A percentile compares a stretch with the other conserved stretches of the same genome.
Conservation (phyloP, 2,888 invertebrate species). For the Xestia rhomboidea region DNA sequence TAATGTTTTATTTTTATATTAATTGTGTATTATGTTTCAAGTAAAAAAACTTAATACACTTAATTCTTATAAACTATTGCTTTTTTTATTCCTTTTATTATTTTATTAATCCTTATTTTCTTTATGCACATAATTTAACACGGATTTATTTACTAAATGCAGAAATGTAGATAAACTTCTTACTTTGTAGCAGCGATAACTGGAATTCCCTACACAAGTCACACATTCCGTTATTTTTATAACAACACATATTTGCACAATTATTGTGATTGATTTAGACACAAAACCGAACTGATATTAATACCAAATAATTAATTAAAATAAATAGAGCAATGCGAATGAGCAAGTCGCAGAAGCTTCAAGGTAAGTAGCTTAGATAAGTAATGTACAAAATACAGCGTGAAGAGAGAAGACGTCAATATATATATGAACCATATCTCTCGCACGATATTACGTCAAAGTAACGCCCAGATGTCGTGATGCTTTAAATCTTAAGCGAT, state of each 20-base stretch:
- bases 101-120: not conserved
- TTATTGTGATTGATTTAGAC: conserved; percentile 49
- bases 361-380: conserved; percentile 90
- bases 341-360: conserved; percentile 84
- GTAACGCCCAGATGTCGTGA: conserved; percentile 88
- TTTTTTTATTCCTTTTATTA: too few relatives aligned
- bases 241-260: conserved; percentile 86
- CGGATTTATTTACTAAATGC: conserved; percentile 10
- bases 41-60: too few relatives aligned
- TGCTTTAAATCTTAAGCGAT: conserved; percentile 86
- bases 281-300: conserved; percentile 50
- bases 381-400: conserved; percentile 87
- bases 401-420: conserved; percentile 83
- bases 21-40: not conserved
- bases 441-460: conserved; percentile 89
- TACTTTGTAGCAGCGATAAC: conserved; percentile 85
- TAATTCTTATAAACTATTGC: conserved; percentile 4
- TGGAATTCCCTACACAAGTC: conserved; percentile 88
- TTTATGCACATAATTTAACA: not conserved
- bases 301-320: conserved; percentile 66
- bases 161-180: conserved; percentile 70
- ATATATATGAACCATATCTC: conserved; percentile 89
- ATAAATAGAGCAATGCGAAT: conserved; percentile 77
- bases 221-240: conserved; percentile 86
- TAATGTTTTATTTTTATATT: not conserved